These are phyloP conservation scores for Blera fallax DNA, from an alignment of 2,888 invertebrate genomes.

Conservation along the genomic window DNA sequence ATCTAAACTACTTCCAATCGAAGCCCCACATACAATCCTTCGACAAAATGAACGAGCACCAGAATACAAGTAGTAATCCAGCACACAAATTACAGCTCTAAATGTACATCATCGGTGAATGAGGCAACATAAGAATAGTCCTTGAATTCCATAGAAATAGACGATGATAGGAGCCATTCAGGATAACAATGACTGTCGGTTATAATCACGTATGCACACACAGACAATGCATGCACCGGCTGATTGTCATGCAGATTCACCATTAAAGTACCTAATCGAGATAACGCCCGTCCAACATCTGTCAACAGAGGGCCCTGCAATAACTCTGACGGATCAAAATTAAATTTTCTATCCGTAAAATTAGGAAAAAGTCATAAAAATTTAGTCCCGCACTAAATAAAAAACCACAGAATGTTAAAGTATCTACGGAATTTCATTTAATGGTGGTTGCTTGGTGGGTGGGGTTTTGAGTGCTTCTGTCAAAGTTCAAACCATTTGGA, in stretches of 20 bases:
- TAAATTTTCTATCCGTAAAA: not conserved
- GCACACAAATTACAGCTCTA: not conserved
- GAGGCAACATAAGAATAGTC: not conserved
- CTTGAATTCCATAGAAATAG: not conserved
- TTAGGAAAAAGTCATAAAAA: not conserved
- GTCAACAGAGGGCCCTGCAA: too few species aligned
- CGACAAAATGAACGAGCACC: too few species aligned
- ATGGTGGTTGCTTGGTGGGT: not conserved
- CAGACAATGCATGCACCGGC: not conserved
- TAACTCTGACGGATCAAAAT: not conserved
- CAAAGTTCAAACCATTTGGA: slow-evolving; percentile 37
- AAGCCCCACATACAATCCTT: not conserved
- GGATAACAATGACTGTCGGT: slow-evolving; percentile 21
- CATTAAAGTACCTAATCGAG: not conserved
- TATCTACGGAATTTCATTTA: not conserved
- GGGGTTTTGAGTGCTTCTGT: slow-evolving; percentile 1
- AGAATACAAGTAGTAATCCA: too few species aligned
- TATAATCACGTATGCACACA: not conserved
- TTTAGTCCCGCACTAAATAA: not conserved
- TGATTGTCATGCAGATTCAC: not conserved
- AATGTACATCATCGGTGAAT: not conserved
- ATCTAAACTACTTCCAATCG: not conserved
- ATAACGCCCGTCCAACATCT: not conserved
- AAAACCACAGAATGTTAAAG: not conserved
- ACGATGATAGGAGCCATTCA: not conserved